Evolutionary conservation across 2,113 vertebrate species (phyloP).

Genomic region (Beaufortia kweichowensis): DNA sequence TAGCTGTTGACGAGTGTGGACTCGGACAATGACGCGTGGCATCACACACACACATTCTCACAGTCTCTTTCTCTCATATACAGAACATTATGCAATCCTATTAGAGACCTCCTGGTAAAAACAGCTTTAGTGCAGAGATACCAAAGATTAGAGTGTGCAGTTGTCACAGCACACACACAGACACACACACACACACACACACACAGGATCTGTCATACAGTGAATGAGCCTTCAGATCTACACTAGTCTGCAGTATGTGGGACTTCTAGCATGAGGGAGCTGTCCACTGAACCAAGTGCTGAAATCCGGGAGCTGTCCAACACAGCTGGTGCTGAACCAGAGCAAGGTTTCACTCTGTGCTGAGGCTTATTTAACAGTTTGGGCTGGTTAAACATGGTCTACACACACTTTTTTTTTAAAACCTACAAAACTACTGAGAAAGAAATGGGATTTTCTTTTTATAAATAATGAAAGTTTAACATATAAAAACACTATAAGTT

Average conservation of each 20-base stretch:
- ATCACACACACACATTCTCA: slow-evolving; percentile 15
- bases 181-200: slow-evolving; percentile 5
- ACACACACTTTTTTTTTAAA: no score
- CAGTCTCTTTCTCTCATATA: background rate
- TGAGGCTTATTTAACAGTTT: no score
- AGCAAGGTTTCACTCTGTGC: background rate
- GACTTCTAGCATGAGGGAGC: background rate
- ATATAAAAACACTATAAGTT: no score
- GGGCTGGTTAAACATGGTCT: no score
- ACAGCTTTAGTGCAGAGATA: slow-evolving; percentile 5
- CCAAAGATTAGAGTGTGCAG: background rate
- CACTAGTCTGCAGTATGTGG: background rate
- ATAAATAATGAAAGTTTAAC: no score
- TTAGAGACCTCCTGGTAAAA: slow-evolving; percentile 6
- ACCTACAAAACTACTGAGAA: no score
- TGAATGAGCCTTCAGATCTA: background rate
- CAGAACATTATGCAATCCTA: slow-evolving; percentile 22
- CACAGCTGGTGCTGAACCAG: slow-evolving; percentile 18
- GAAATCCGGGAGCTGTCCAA: slow-evolving; percentile 22
- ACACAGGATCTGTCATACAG: background rate
- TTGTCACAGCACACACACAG: background rate
- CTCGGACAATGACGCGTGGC: slow-evolving; percentile 11
- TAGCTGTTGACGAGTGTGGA: background rate
- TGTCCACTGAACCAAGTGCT: slow-evolving; percentile 29
- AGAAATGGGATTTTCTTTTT: no score